Percentiles rank a stretch among this genome's conserved stretches.
phyloP scores from a whole-genome alignment of 2,888 invertebrate genomes.

The Julus scandinavius region DNA sequence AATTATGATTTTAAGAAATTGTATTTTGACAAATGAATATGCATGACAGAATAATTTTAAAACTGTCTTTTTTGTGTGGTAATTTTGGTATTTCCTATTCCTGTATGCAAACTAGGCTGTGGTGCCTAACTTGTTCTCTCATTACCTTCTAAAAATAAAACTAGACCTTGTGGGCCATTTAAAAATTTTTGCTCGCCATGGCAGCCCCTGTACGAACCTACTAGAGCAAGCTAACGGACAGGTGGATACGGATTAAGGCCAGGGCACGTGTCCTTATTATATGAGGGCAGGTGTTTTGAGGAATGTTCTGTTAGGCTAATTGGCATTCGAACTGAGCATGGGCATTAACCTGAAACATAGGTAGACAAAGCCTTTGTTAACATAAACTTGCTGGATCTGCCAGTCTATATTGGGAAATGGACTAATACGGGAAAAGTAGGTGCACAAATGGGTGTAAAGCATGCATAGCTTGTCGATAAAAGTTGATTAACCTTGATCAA shows the following conservation, averaged over 20 bases:
- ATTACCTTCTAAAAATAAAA: too few relatives aligned
- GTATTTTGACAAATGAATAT: too few relatives aligned
- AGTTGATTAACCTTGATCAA: constrained; percentile 27
- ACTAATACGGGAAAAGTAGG: not conserved
- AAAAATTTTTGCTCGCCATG: too few relatives aligned
- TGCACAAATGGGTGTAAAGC: not conserved
- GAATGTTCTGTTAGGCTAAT: not conserved
- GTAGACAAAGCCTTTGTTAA: not conserved
- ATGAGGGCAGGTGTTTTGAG: not conserved
- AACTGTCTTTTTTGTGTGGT: too few relatives aligned
- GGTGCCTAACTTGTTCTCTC: too few relatives aligned
- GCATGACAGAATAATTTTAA: too few relatives aligned
- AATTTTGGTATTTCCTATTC: too few relatives aligned
- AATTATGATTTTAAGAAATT: too few relatives aligned
- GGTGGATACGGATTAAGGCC: not conserved
- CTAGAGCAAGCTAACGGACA: not conserved
- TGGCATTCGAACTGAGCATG: not conserved
- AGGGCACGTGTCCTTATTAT: not conserved
- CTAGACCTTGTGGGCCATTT: too few relatives aligned
- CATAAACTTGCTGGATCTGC: not conserved
- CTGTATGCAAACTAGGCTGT: too few relatives aligned
- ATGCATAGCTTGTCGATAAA: not conserved
- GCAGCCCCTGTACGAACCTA: too few relatives aligned
- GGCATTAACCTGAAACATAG: not conserved
- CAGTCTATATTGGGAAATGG: not conserved